These are phyloP conservation scores for Rhyacophila evoluta DNA, from an alignment of 2,888 invertebrate species.

Conservation along the genomic window DNA sequence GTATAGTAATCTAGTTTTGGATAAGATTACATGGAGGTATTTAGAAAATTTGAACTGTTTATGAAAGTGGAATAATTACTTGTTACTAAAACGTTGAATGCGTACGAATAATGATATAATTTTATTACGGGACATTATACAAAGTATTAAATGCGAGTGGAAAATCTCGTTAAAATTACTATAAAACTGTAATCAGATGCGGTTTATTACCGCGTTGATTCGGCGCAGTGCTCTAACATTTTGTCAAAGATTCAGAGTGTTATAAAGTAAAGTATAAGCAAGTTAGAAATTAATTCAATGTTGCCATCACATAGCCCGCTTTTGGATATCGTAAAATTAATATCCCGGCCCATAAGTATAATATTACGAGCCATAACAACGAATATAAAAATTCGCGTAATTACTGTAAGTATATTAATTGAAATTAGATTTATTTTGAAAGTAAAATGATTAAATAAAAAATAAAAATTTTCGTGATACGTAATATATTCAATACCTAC, in stretches of 20 bases:
- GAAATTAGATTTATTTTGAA: not conserved
- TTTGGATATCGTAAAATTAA: conserved; percentile 22
- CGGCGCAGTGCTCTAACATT: not conserved
- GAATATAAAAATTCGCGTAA: not conserved
- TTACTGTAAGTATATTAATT: not conserved
- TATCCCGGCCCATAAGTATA: conserved; percentile 24
- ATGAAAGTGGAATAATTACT: too few relatives aligned
- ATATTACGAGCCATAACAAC: conserved; percentile 2
- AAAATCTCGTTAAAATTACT: conserved; percentile 28
- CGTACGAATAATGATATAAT: too few relatives aligned
- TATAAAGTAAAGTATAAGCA: not conserved
- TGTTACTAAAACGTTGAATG: too few relatives aligned
- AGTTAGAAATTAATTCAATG: conserved; percentile 23
- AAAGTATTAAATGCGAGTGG: conserved; percentile 22
- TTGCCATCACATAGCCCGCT: not conserved
- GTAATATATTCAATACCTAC: too few relatives aligned
- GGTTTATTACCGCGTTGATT: conserved; percentile 10
- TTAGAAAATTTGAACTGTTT: too few relatives aligned
- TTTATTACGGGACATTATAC: conserved; percentile 10
- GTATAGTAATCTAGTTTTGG: too few relatives aligned
- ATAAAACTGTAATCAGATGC: conserved; percentile 28
- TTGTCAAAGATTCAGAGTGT: not conserved
- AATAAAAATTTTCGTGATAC: too few relatives aligned
- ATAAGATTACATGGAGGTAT: too few relatives aligned
- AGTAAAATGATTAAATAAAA: too few relatives aligned